Evolutionary conservation across 2,113 vertebrate genomes (phyloP).

Genomic region (Poeciliopsis retropinna): DNA sequence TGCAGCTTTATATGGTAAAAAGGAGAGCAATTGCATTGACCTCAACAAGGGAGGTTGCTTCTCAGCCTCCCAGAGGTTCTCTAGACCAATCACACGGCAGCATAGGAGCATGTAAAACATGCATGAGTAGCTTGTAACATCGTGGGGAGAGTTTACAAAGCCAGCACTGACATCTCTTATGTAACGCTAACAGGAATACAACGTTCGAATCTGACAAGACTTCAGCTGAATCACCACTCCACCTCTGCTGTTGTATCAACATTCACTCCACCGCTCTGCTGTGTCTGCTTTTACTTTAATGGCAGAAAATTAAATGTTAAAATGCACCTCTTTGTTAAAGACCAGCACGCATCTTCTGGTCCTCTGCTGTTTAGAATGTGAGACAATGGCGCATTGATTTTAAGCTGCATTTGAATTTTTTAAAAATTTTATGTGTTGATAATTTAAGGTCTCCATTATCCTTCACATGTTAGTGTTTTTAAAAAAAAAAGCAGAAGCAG

Average conservation of each 20-base stretch:
- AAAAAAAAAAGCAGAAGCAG: conserved; percentile 19
- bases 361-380: conserved; percentile 64
- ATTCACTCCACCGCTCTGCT: conserved; percentile 11
- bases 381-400: conserved; percentile 57
- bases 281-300: conserved; percentile 25
- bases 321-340: conserved; percentile 33
- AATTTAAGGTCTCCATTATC: conserved; percentile 18
- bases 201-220: neutral
- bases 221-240: conserved; percentile 1
- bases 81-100: conserved; percentile 37
- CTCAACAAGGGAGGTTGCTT: conserved; percentile 35
- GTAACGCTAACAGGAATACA: conserved; percentile 56
- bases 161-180: conserved; percentile 65
- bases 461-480: neutral
- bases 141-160: conserved; percentile 45
- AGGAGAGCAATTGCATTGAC: conserved; percentile 47
- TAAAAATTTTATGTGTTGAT: conserved; percentile 48
- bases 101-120: conserved; percentile 64
- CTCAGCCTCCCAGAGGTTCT: conserved; percentile 50
- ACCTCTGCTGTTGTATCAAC: conserved; percentile 13
- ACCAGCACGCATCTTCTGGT: conserved; percentile 51
- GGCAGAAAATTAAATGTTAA: conserved; percentile 21
- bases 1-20: conserved; percentile 27
- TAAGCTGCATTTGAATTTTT: conserved; percentile 66
- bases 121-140: conserved; percentile 64